phyloP scores from a whole-genome alignment of 2,113 vertebrate species.

The Burhinus oedicnemus region DNA sequence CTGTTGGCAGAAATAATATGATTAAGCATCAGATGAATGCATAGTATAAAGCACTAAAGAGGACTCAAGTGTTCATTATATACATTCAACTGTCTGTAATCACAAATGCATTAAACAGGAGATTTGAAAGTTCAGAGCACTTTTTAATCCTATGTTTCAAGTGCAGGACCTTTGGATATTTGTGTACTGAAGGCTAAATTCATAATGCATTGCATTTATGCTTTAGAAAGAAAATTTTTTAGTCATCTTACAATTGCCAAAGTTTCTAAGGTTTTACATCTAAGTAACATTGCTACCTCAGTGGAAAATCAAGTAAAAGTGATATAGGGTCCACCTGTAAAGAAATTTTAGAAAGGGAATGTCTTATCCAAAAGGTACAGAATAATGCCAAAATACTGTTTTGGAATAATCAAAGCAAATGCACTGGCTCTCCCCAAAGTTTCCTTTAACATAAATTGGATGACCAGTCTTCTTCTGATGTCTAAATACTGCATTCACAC shows the following conservation, averaged over 20 bases:
- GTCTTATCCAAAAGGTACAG: background rate
- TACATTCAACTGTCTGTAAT: background rate
- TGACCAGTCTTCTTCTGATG: background rate
- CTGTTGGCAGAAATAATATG: background rate
- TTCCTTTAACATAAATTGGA: background rate
- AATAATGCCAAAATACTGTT: background rate
- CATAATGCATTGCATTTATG: background rate
- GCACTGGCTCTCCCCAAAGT: background rate
- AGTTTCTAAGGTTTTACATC: background rate
- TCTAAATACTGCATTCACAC: background rate
- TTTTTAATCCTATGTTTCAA: background rate
- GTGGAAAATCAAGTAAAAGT: background rate
- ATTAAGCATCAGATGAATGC: background rate
- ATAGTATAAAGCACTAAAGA: background rate
- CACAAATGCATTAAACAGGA: background rate
- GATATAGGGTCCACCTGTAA: background rate
- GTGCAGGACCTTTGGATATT: background rate
- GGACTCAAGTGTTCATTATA: background rate
- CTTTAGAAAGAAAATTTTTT: background rate
- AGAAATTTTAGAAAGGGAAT: background rate
- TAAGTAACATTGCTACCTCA: background rate
- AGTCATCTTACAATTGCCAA: background rate
- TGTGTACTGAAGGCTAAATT: background rate
- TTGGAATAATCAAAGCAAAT: background rate
- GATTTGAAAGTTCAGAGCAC: background rate